A percentile compares a stretch with the other conserved stretches of the same genome.
These are phyloP conservation scores for Nettapus auritus DNA, from an alignment of 2,113 vertebrate species.

Conservation along the genomic window DNA sequence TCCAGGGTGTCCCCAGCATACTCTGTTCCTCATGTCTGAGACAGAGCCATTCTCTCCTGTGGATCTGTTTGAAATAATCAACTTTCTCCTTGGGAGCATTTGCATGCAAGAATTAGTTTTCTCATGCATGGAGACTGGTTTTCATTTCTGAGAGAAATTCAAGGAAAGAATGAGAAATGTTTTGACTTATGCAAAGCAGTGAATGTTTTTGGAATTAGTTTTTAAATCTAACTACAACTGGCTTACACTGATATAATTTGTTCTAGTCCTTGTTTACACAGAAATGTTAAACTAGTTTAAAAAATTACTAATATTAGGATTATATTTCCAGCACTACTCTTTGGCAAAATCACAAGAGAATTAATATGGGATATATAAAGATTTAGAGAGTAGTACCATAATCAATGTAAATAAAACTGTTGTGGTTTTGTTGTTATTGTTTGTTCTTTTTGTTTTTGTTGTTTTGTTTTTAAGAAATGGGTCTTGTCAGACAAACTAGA, in stretches of 20 bases:
- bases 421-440: background rate
- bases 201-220: slow-evolving; percentile 51
- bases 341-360: background rate
- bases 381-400: background rate
- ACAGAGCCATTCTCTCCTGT: background rate
- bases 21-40: background rate
- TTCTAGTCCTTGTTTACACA: background rate
- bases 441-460: background rate
- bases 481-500: background rate
- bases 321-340: background rate
- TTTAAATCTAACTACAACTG: slow-evolving; percentile 31
- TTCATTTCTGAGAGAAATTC: slow-evolving; percentile 43
- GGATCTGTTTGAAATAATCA: slow-evolving; percentile 36
- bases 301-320: background rate
- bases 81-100: slow-evolving; percentile 24
- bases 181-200: slow-evolving; percentile 54
- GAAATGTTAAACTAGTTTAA: background rate
- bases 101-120: slow-evolving; percentile 46
- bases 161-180: slow-evolving; percentile 23
- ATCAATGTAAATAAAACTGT: background rate
- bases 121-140: slow-evolving; percentile 25
- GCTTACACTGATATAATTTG: slow-evolving; percentile 16
- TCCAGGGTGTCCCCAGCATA: background rate
- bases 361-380: background rate
- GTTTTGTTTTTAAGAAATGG: background rate